Conservation (phyloP, 2,888 invertebrate species). For the Ferdinandea cuprea region DNA sequence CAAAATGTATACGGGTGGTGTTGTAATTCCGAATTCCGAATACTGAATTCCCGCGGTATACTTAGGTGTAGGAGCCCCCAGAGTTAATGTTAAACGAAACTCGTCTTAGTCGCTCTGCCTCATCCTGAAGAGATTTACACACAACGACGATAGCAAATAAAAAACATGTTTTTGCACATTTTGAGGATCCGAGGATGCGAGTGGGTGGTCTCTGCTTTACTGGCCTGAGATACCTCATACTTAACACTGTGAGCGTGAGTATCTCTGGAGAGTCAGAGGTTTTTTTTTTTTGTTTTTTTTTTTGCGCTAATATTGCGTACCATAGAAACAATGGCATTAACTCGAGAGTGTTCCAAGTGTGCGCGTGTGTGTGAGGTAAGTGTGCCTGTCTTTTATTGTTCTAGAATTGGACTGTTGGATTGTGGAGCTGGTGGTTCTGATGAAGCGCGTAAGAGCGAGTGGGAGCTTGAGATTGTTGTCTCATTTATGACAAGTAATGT, state of each 20-base stretch:
- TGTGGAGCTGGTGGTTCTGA: neutral
- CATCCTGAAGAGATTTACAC: slow-evolving; percentile 37
- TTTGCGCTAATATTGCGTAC: slow-evolving; percentile 18
- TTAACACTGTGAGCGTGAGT: neutral
- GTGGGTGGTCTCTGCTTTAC: slow-evolving; percentile 65
- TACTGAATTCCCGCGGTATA: neutral
- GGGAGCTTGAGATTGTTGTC: slow-evolving; percentile 61
- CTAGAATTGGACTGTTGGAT: slow-evolving; percentile 34
- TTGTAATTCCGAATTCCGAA: slow-evolving; percentile 37
- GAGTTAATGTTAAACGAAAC: slow-evolving; percentile 46
- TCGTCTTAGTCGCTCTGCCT: neutral
- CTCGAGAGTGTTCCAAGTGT: slow-evolving; percentile 16
- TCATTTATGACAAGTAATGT: slow-evolving; percentile 71
- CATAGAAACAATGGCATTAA: slow-evolving; percentile 39
- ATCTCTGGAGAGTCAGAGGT: slow-evolving; percentile 14
- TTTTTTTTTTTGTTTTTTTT: neutral
- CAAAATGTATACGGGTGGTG: slow-evolving; percentile 1
- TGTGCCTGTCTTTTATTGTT: slow-evolving; percentile 33
- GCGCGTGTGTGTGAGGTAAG: slow-evolving; percentile 8
- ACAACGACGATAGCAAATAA: slow-evolving; percentile 16
- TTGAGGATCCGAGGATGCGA: slow-evolving; percentile 13
- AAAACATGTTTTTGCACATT: slow-evolving; percentile 45
- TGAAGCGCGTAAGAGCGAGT: neutral
- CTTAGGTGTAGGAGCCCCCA: neutral
- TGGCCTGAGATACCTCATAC: slow-evolving; percentile 16